Evolutionary conservation across 1,140 invertebrate species (phyloP).

Genomic region (Drosophila prosaltans): DNA sequence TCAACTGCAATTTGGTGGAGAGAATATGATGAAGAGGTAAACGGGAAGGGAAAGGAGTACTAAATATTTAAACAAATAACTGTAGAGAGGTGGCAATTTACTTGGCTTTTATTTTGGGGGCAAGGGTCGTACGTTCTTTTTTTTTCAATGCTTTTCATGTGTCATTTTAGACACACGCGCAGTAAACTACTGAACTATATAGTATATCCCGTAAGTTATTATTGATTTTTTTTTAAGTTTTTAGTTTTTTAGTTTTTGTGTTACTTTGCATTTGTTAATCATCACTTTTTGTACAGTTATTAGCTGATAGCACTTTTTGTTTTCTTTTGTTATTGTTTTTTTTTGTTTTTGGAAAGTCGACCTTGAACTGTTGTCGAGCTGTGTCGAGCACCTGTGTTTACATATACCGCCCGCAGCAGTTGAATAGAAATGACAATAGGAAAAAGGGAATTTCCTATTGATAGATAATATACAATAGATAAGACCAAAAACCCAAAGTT

Average conservation of each 20-base stretch:
- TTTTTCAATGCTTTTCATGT: slow-evolving; percentile 36
- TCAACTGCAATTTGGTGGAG: slow-evolving; percentile 52
- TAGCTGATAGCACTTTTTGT: no score
- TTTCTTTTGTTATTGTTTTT: no score
- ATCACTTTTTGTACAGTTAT: slow-evolving; percentile 1
- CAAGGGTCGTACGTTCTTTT: background rate
- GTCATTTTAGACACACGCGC: slow-evolving; percentile 54
- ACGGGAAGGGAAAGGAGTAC: slow-evolving; percentile 3
- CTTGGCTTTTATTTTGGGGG: background rate
- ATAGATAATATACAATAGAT: slow-evolving; percentile 37
- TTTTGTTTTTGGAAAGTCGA: slow-evolving; percentile 10
- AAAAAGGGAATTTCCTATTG: slow-evolving; percentile 48
- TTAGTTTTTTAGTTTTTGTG: background rate
- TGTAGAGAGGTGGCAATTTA: slow-evolving; percentile 1
- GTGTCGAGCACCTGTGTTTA: slow-evolving; percentile 61
- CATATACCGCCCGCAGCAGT: slow-evolving; percentile 21
- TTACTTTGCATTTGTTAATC: slow-evolving; percentile 30
- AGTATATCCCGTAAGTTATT: slow-evolving; percentile 53
- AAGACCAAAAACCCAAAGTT: slow-evolving; percentile 7
- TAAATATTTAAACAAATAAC: slow-evolving; percentile 60
- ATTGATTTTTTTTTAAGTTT: slow-evolving; percentile 35
- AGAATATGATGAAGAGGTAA: no score
- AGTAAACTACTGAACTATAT: slow-evolving; percentile 68
- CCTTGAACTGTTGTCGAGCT: slow-evolving; percentile 60
- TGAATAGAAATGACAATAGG: slow-evolving; percentile 39